Base-by-base conservation (phyloP, 2,888 invertebrate genomes). In the Thymelicus acteon region DNA sequence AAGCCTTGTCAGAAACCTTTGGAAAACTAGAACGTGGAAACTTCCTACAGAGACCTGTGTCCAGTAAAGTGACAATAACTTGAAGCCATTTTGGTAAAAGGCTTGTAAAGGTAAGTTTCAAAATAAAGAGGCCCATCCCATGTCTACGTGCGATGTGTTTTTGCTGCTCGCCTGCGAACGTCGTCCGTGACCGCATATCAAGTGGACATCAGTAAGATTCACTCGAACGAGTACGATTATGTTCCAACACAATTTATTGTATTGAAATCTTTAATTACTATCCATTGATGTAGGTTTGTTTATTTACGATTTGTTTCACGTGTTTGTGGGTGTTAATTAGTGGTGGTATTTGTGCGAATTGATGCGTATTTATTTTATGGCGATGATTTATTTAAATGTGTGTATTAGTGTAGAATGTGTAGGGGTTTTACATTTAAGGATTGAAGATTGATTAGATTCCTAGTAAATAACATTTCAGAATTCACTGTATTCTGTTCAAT, bases 151-250 rank as follows among this genome's bases (percentile, higher is more conserved):
- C 12, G 60, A 60, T 68, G 61, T 68, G 61, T 68, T 61, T 31
- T 31, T 31, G 31, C 31, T 68, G 67, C 54, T 54, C 49, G 19
- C 19, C 52, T 52, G 68, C 61, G 47, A 62, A n/a, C 15, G 54
- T 6, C 61, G 68, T 62, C 68, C 68, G 7, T 68, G 68, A 68
- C 68, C 61, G 61, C 61, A 68, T 68, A 68, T 68, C 61, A 52
- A 62, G 49, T 62, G 54, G 60, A 39, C 67, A 31, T 39, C 67
- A 48, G 31, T 3, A 15, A 60, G 49, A 61, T 61, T 19, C 60
- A 48, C 37, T 60, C 61, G 44, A 24, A 68, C 54, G 61, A 54
- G 44, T 54, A 54, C 54, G 61, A 54, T 54, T 54, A 19, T 44
- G 60, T 67, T 40, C 48, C 19, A 40, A 40, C 12, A 10, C 13